These are phyloP conservation scores for Periphyllus acericola DNA, from an alignment of 2,888 invertebrate genomes.

Conservation along the genomic window DNA sequence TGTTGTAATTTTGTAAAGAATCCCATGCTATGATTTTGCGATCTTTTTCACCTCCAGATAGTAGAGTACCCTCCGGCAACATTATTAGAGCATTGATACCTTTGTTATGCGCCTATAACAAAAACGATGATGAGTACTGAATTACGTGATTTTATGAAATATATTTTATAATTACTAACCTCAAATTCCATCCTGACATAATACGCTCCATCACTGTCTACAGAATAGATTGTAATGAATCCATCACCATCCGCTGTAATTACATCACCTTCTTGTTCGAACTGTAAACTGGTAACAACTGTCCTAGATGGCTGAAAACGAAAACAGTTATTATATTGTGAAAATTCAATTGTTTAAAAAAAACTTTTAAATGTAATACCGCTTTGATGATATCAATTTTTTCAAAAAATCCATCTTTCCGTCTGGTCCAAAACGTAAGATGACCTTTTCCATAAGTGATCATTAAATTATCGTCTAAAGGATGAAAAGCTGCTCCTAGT, in stretches of 20 bases:
- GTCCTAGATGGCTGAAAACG: conserved; percentile 79
- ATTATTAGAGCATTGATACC: conserved; percentile 87
- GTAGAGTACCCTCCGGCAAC: conserved; percentile 88
- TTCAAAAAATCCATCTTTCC: conserved; percentile 91
- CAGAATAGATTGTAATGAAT: conserved; percentile 89
- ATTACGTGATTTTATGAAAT: neutral
- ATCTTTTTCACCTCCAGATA: conserved; percentile 91
- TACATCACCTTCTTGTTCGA: conserved; percentile 90
- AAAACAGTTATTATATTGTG: neutral
- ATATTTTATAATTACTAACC: conserved; percentile 67
- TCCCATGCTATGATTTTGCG: conserved; percentile 93
- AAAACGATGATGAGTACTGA: neutral
- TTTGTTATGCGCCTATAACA: conserved; percentile 79
- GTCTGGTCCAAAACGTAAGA: conserved; percentile 90
- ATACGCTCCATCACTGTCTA: conserved; percentile 88
- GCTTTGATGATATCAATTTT: conserved; percentile 89
- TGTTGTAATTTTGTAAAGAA: conserved; percentile 86
- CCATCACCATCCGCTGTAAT: conserved; percentile 93
- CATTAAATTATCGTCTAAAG: conserved; percentile 87
- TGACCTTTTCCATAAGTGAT: conserved; percentile 93
- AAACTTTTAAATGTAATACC: conserved; percentile 68
- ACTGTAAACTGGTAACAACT: conserved; percentile 86
- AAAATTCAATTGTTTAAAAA: neutral
- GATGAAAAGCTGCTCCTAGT: conserved; percentile 90
- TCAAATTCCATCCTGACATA: conserved; percentile 90